Conservation (phyloP, 1,140 invertebrate genomes). For the Tenebrio molitor region DNA sequence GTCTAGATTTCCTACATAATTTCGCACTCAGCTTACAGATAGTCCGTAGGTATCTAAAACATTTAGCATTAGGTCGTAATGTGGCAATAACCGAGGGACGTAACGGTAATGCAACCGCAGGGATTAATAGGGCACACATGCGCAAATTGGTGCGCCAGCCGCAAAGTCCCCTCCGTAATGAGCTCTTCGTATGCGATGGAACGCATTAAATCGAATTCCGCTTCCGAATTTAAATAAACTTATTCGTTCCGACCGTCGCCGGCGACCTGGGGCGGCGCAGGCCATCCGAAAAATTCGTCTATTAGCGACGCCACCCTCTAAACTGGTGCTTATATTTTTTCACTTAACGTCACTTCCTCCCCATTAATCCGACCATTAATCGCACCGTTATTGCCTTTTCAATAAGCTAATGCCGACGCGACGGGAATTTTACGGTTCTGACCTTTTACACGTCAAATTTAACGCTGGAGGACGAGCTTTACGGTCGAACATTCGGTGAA, state of each 20-base stretch:
- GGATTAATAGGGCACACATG: slow-evolving; percentile 46
- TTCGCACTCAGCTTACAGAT: slow-evolving; percentile 30
- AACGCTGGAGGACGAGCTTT: too few species aligned
- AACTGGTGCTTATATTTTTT: slow-evolving; percentile 9
- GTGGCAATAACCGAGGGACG: slow-evolving; percentile 49
- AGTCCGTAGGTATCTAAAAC: slow-evolving; percentile 49
- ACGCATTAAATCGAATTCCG: slow-evolving; percentile 36
- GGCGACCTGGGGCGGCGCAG: too few species aligned
- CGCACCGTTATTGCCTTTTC: neutral
- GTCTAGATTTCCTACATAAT: slow-evolving; percentile 38
- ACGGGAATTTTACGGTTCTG: too few species aligned
- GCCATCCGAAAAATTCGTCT: slow-evolving; percentile 1
- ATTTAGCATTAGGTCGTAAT: slow-evolving; percentile 51
- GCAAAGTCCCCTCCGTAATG: slow-evolving; percentile 47
- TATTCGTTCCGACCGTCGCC: neutral
- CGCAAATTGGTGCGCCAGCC: slow-evolving; percentile 46
- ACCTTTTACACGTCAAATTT: neutral
- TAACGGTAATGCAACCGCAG: slow-evolving; percentile 37
- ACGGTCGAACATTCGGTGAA: too few species aligned
- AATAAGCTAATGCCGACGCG: neutral
- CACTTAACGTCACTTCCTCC: neutral
- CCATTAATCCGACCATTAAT: neutral
- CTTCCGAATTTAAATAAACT: slow-evolving; percentile 30
- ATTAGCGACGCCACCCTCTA: neutral
- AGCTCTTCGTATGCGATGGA: slow-evolving; percentile 41